A percentile compares a stretch with the other conserved stretches of the same genome.
phyloP scores from a whole-genome alignment of 2,888 invertebrate species.

The Acronicta leporina region DNA sequence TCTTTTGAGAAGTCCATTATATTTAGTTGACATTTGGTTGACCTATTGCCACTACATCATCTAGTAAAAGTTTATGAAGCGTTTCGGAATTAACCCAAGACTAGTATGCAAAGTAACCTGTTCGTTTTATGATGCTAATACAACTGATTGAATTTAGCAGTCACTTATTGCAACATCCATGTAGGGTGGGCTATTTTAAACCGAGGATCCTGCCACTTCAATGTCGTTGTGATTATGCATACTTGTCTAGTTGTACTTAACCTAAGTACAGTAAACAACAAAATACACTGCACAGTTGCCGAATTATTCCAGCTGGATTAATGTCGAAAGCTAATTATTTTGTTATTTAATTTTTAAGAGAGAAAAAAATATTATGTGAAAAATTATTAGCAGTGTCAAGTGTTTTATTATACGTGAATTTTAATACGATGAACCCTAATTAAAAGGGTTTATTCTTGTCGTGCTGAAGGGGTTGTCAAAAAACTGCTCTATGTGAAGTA shows the following conservation, averaged over 20 bases:
- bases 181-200: conserved; percentile 26
- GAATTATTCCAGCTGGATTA: too few relatives aligned
- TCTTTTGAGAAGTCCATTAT: neutral
- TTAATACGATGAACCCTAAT: too few relatives aligned
- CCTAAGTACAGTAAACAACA: conserved; percentile 11
- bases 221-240: conserved; percentile 17
- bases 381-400: too few relatives aligned
- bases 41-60: neutral
- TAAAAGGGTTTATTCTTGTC: too few relatives aligned
- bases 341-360: too few relatives aligned
- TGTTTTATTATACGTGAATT: too few relatives aligned
- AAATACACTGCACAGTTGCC: neutral
- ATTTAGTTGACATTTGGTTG: neutral
- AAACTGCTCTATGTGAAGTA: too few relatives aligned
- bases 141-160: conserved; percentile 1
- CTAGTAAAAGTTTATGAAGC: neutral
- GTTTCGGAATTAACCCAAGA: neutral
- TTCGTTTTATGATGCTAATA: neutral
- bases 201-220: conserved; percentile 9
- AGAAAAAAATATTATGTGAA: too few relatives aligned
- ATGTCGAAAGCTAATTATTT: too few relatives aligned
- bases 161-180: conserved; percentile 6
- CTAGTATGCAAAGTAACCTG: neutral
- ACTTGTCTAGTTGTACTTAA: conserved; percentile 20
- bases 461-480: too few relatives aligned